Conservation (phyloP, 2,113 vertebrate genomes). For the Hucho hucho region DNA sequence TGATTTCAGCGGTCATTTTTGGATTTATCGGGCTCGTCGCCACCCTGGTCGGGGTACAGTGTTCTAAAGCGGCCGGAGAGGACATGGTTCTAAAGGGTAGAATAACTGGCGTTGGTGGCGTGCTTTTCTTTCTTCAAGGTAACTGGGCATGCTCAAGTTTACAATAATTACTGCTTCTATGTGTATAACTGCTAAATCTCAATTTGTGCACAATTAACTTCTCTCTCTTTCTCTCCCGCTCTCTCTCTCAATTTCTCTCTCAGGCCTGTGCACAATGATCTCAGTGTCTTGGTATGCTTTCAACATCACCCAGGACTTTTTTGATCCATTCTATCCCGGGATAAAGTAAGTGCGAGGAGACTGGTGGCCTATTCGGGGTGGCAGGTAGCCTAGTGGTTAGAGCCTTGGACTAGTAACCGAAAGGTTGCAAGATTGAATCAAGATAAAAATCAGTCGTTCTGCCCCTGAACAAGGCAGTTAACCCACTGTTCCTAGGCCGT, state of each 20-base stretch:
- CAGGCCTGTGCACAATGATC: conserved; percentile 84
- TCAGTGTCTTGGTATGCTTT: conserved; percentile 87
- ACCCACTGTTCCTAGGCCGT: no score
- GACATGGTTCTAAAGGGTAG: conserved; percentile 76
- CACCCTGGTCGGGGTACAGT: conserved; percentile 78
- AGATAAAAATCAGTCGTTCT: no score
- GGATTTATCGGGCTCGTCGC: conserved; percentile 76
- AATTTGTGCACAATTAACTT: neutral
- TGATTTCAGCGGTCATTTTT: conserved; percentile 77
- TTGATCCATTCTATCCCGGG: conserved; percentile 77
- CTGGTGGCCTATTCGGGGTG: no score
- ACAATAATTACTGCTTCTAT: neutral
- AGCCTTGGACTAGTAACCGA: no score
- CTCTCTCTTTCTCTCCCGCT: neutral
- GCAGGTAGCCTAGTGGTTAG: no score
- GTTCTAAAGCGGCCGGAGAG: conserved; percentile 74
- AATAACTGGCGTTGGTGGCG: conserved; percentile 71
- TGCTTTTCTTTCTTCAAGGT: conserved; percentile 82
- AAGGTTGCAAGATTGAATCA: no score
- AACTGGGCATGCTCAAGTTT: conserved; percentile 7
- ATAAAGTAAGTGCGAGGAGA: conserved; percentile 75
- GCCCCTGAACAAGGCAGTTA: no score
- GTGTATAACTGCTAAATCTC: neutral
- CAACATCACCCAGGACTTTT: conserved; percentile 87
- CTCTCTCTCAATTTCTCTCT: conserved; percentile 2